Conservation (phyloP, 2,113 vertebrate genomes). For the Tretioscincus oriximinensis region DNA sequence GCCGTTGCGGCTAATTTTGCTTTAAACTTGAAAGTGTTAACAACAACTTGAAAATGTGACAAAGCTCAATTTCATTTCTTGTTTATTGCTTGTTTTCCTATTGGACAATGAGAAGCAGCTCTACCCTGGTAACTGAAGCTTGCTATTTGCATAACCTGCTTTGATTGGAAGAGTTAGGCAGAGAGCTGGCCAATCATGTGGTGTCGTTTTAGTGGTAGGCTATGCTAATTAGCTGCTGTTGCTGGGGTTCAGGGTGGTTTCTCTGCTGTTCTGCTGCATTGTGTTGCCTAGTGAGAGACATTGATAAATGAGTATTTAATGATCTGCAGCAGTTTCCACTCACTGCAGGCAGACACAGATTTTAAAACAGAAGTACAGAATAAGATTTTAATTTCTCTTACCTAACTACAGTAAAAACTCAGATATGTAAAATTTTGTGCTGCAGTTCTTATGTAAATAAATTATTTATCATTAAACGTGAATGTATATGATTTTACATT, state of each 20-base stretch:
- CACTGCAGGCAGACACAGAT: constrained; percentile 76
- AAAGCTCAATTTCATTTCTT: constrained; percentile 96
- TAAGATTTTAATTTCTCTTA: constrained; percentile 67
- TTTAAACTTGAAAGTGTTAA: constrained; percentile 85
- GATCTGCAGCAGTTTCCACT: constrained; percentile 89
- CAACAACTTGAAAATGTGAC: constrained; percentile 91
- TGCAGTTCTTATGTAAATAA: constrained; percentile 10
- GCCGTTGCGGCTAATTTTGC: constrained; percentile 68
- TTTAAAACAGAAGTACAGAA: constrained; percentile 65
- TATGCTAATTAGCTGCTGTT: constrained; percentile 99
- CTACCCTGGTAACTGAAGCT: constrained; percentile 97
- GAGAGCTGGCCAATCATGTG: constrained; percentile 87
- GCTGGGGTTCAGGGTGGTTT: constrained; percentile 92
- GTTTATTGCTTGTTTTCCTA: constrained; percentile 98
- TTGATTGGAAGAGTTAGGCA: constrained; percentile 84
- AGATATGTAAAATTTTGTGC: background rate
- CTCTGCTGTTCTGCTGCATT: constrained; percentile 88
- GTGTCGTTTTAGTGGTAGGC: constrained; percentile 88
- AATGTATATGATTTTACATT: constrained; percentile 3
- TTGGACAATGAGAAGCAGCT: constrained; percentile 92
- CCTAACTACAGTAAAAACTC: constrained; percentile 44
- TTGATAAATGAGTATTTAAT: constrained; percentile 92
- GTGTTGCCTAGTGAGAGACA: constrained; percentile 93
- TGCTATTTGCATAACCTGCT: constrained; percentile 90
- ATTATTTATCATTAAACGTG: constrained; percentile 3